Conservation (phyloP, 1,140 invertebrate species). For the Brachionus sp. region DNA sequence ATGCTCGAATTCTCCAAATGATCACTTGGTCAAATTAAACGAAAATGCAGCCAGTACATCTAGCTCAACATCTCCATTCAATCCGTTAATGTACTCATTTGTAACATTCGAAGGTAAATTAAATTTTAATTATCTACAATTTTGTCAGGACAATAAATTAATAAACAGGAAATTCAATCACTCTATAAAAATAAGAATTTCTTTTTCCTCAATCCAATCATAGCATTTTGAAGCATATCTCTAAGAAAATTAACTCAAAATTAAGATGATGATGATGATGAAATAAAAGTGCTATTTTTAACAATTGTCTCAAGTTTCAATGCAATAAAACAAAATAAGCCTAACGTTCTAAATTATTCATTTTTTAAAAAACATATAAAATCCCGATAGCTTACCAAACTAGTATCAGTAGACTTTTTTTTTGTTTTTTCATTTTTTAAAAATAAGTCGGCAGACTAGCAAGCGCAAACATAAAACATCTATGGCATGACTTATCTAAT, state of each 20-base stretch:
- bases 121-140: constrained; percentile 16
- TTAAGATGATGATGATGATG: background rate
- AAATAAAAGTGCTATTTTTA: constrained; percentile 14
- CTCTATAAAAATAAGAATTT: background rate
- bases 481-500: constrained; percentile 41
- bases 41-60: background rate
- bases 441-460: background rate
- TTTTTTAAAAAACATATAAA: background rate
- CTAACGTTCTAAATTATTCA: constrained; percentile 6
- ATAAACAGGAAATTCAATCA: constrained; percentile 35
- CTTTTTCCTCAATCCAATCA: background rate
- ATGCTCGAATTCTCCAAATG: background rate
- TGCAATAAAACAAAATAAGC: constrained; percentile 17
- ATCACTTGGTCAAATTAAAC: background rate
- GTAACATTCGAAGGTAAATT: constrained; percentile 45
- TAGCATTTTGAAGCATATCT: background rate
- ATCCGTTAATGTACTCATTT: constrained; percentile 38
- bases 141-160: constrained; percentile 17
- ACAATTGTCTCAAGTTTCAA: constrained; percentile 15
- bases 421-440: background rate
- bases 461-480: background rate
- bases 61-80: background rate
- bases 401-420: background rate
- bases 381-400: background rate
- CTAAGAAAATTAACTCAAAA: constrained; percentile 12